Conservation (phyloP, 2,888 invertebrate species). For the Pachydiplax longipennis region DNA sequence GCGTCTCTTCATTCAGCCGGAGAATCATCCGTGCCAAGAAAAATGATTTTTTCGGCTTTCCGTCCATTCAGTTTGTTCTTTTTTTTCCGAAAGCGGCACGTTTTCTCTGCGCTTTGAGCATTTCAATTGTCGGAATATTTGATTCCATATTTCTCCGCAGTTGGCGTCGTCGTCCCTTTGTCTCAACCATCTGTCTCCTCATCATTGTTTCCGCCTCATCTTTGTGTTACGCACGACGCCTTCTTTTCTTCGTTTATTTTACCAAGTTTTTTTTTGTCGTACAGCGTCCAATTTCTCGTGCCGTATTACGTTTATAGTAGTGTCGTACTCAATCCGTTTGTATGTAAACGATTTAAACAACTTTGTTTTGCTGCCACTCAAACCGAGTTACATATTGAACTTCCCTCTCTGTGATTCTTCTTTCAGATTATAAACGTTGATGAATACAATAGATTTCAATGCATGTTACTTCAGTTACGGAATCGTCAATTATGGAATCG, state of each 20-base stretch:
- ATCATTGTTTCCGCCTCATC: neutral
- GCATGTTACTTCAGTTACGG: no score
- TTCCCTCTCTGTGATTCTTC: no score
- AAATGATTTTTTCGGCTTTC: constrained; percentile 11
- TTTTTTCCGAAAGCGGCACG: neutral
- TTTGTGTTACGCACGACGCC: neutral
- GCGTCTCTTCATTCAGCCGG: no score
- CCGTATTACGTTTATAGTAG: no score
- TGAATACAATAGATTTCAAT: no score
- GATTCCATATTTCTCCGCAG: neutral
- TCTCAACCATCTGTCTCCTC: neutral
- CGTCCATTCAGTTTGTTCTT: neutral
- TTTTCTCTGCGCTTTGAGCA: neutral
- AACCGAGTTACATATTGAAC: no score
- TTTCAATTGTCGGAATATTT: neutral
- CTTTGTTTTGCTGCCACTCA: no score
- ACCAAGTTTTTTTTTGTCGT: neutral
- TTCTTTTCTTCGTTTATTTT: neutral
- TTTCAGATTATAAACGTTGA: no score
- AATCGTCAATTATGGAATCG: no score
- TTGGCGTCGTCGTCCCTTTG: neutral
- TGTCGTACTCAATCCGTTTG: no score
- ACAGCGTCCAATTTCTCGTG: no score
- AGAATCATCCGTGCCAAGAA: neutral
- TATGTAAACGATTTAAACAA: no score